A percentile compares a stretch with the other conserved stretches of the same genome.
phyloP scores from a whole-genome alignment of 2,113 vertebrate species.

The Cyrtonyx montezumae region DNA sequence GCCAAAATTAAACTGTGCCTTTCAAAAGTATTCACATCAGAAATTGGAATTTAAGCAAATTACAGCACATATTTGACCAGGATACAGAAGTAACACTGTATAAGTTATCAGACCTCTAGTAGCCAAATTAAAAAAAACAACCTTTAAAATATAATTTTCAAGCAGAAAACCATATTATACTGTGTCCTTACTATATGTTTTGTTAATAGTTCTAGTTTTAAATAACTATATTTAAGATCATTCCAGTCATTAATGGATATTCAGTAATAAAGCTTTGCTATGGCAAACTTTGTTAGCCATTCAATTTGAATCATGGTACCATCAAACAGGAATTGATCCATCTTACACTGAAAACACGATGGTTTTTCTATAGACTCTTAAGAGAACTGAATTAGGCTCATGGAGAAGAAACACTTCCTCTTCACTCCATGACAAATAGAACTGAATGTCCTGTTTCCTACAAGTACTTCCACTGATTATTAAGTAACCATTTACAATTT shows the following conservation, averaged over 20 bases:
- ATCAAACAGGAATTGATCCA: neutral
- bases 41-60: neutral
- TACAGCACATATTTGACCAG: neutral
- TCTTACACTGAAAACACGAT: neutral
- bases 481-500: conserved; percentile 32
- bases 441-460: neutral
- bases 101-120: neutral
- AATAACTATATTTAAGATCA: neutral
- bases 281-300: neutral
- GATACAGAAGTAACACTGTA: neutral
- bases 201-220: neutral
- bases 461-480: conserved; percentile 10
- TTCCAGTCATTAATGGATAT: neutral
- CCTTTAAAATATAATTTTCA: neutral
- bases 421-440: neutral
- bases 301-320: neutral
- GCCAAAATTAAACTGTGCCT: neutral
- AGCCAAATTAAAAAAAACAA: neutral
- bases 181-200: neutral
- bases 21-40: neutral
- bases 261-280: neutral
- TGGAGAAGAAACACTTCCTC: neutral
- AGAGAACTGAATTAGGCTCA: neutral
- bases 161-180: neutral
- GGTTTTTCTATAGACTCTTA: neutral